phyloP scores from a whole-genome alignment of 2,797 vertebrate species.

The Smutsia gigantea region DNA sequence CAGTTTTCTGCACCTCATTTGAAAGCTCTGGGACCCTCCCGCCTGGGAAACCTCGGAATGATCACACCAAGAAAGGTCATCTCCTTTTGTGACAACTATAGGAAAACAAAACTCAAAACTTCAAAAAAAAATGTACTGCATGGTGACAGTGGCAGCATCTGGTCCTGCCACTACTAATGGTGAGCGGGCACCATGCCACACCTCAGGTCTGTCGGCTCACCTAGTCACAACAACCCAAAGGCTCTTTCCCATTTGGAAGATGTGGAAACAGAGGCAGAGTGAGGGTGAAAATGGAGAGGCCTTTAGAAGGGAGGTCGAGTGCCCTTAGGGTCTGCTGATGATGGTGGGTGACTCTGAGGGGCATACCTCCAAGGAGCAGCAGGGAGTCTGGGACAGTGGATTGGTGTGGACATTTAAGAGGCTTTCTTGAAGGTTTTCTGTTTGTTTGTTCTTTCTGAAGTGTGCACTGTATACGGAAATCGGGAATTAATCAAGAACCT shows the following conservation, averaged over 20 bases:
- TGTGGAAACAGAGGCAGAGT: neutral
- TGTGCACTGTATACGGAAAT: accelerated
- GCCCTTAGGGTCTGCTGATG: accelerated
- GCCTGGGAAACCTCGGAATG: neutral
- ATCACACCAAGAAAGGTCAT: neutral
- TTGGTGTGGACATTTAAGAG: neutral
- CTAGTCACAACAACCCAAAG: neutral
- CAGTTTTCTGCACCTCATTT: neutral
- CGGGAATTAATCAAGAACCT: neutral
- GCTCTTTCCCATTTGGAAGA: neutral
- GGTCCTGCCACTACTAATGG: no score
- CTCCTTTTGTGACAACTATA: neutral
- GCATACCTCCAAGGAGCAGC: neutral
- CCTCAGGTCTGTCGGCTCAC: neutral
- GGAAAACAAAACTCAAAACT: neutral
- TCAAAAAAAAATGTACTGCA: neutral
- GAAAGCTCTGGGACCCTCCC: neutral
- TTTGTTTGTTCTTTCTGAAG: neutral
- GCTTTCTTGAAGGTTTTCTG: neutral
- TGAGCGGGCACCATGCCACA: neutral
- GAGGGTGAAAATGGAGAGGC: neutral
- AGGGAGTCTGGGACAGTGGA: neutral
- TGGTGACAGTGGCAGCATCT: neutral
- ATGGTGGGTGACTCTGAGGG: neutral
- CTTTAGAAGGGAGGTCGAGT: neutral